These are phyloP conservation scores for Globodera ellingtonae DNA, from an alignment of 1,140 invertebrate genomes.

Conservation along the genomic window DNA sequence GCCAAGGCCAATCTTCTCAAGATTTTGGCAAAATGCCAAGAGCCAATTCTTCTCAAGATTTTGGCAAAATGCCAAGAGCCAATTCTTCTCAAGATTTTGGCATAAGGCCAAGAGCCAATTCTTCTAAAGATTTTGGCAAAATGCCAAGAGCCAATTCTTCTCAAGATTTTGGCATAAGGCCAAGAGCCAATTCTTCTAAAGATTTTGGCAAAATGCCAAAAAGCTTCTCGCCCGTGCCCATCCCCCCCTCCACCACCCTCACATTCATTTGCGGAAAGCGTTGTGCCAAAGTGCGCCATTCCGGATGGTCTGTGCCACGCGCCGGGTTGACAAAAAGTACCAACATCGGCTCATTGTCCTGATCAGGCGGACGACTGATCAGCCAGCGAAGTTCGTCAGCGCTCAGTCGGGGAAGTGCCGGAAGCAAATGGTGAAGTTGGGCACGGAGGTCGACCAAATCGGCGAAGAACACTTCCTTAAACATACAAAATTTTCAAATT, in stretches of 20 bases:
- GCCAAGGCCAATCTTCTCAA: too few species aligned
- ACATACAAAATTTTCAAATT: neutral
- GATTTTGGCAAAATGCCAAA: too few species aligned
- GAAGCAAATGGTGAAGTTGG: constrained; percentile 7
- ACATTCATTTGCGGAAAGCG: constrained; percentile 19
- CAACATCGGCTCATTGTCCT: constrained; percentile 10
- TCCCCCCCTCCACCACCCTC: neutral
- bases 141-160: too few species aligned
- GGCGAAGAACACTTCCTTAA: constrained; percentile 26
- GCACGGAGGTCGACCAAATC: constrained; percentile 13
- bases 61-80: too few species aligned
- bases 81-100: too few species aligned
- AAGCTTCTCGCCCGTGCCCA: neutral
- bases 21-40: too few species aligned
- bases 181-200: too few species aligned
- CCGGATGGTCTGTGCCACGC: constrained; percentile 6
- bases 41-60: too few species aligned
- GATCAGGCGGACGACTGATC: neutral
- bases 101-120: too few species aligned
- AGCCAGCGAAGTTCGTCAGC: neutral
- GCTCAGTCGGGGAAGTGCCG: neutral
- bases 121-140: too few species aligned
- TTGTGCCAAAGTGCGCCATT: constrained; percentile 24
- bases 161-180: too few species aligned
- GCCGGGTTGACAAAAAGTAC: neutral